Percentiles rank a stretch among this genome's conserved stretches.
Conservation (phyloP, 2,797 vertebrate genomes). For the Numenius phaeopus region DNA sequence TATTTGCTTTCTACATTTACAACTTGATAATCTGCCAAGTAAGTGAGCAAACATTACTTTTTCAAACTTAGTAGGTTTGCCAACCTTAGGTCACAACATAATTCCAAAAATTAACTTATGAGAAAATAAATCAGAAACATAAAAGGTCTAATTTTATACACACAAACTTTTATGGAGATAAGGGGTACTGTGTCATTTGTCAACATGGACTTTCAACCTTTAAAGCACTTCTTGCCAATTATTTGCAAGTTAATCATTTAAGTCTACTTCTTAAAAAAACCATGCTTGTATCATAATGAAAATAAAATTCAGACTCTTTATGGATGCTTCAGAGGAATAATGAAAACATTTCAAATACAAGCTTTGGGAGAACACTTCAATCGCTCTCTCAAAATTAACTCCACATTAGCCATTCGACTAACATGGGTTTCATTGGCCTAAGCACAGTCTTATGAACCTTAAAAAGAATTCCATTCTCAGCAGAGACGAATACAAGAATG, state of each 20-base stretch:
- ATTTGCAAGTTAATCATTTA: not conserved
- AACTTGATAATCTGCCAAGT: not conserved
- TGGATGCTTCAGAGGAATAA: not conserved
- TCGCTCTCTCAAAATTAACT: not conserved
- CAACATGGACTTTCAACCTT: not conserved
- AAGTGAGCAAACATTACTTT: not conserved
- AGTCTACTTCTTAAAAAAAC: not conserved
- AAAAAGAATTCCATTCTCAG: not conserved
- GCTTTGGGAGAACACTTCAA: not conserved
- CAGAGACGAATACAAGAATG: not conserved
- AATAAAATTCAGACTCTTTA: not conserved
- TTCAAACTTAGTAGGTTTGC: not conserved
- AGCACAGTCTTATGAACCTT: not conserved
- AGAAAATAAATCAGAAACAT: not conserved
- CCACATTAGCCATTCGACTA: not conserved
- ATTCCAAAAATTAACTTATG: not conserved
- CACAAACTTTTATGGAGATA: not conserved
- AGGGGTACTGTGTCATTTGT: not conserved
- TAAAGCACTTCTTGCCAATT: not conserved
- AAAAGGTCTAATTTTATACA: not conserved
- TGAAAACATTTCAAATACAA: not conserved
- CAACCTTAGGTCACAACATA: not conserved
- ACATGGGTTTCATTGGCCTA: not conserved
- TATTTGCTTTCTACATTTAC: not conserved
- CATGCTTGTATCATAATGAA: not conserved